phyloP scores from a whole-genome alignment of 2,888 invertebrate genomes.

The Lithophane socia region DNA sequence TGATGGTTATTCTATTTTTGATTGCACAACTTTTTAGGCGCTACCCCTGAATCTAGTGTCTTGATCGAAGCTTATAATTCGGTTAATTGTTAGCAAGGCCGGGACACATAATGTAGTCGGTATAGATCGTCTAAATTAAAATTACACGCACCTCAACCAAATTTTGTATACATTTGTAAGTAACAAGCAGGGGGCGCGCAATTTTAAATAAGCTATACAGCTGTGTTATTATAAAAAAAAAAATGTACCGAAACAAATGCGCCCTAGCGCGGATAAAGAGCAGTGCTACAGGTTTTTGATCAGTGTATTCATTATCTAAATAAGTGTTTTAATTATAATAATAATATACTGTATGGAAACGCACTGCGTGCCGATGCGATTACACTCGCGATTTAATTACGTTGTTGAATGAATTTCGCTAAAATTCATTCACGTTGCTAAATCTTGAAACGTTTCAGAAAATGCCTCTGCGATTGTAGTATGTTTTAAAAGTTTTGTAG shows the following conservation, averaged over 20 bases:
- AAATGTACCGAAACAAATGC: neutral
- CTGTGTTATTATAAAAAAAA: no score
- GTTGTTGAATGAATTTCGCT: slow-evolving; percentile 4
- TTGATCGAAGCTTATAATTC: slow-evolving; percentile 7
- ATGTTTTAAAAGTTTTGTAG: slow-evolving; percentile 8
- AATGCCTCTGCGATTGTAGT: slow-evolving; percentile 17
- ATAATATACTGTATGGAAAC: neutral
- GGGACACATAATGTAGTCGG: neutral
- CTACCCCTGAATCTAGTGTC: neutral
- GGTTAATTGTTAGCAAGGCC: neutral
- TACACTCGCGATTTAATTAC: slow-evolving; percentile 2
- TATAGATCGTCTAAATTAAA: neutral
- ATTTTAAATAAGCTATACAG: neutral
- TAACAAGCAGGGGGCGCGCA: neutral
- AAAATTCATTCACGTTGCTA: neutral
- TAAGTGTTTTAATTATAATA: slow-evolving; percentile 16
- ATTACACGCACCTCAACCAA: neutral
- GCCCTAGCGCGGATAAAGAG: no score
- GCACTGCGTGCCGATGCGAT: slow-evolving; percentile 27
- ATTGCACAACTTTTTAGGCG: neutral
- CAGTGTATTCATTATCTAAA: neutral
- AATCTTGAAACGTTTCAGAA: neutral
- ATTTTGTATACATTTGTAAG: neutral
- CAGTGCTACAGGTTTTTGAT: slow-evolving; percentile 7
- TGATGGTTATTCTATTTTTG: neutral